These are phyloP conservation scores for Amphipyra tragopoginis DNA, from an alignment of 2,888 invertebrate species.

Conservation along the genomic window DNA sequence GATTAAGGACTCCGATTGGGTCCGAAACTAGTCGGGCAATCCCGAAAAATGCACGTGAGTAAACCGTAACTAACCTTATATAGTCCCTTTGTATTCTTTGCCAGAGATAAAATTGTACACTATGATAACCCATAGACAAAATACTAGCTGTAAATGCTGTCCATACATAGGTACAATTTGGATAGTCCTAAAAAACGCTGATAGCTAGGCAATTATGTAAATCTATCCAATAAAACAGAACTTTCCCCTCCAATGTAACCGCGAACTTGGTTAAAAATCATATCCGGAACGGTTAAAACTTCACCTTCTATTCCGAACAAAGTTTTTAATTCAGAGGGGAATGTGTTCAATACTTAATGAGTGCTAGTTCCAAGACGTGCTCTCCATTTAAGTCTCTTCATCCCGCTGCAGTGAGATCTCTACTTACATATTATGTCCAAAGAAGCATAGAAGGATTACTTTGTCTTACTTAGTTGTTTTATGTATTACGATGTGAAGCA, in stretches of 20 bases:
- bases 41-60: too few species aligned
- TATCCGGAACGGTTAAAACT: slow-evolving; percentile 11
- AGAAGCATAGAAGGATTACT: not conserved
- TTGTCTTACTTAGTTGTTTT: not conserved
- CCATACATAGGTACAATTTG: too few species aligned
- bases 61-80: too few species aligned
- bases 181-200: not conserved
- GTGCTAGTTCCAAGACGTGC: slow-evolving; percentile 4
- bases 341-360: slow-evolving; percentile 27
- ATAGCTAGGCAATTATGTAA: not conserved
- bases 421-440: slow-evolving; percentile 2
- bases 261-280: slow-evolving; percentile 15
- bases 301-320: slow-evolving; percentile 4
- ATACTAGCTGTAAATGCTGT: too few species aligned
- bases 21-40: too few species aligned
- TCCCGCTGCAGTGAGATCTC: not conserved
- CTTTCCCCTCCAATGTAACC: not conserved
- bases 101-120: too few species aligned
- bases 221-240: not conserved
- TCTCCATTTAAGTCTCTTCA: slow-evolving; percentile 1
- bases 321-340: slow-evolving; percentile 29
- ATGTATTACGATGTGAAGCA: not conserved
- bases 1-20: too few species aligned
- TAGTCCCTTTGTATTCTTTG: too few species aligned
- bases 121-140: too few species aligned